phyloP scores from a whole-genome alignment of 1,140 invertebrate genomes.

The Onthophagus taurus region DNA sequence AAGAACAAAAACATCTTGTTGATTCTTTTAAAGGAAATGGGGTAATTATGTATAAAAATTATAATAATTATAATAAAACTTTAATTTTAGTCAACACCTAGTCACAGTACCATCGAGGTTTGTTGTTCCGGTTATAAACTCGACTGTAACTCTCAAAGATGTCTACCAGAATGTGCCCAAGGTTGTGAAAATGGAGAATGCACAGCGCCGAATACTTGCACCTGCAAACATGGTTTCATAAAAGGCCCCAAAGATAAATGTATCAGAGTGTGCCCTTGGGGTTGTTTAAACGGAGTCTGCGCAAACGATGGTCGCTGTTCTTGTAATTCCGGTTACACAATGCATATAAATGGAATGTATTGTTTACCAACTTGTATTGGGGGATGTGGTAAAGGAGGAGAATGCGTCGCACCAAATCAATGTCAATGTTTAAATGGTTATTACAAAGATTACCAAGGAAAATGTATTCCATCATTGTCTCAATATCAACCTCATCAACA shows the following conservation, averaged over 20 bases:
- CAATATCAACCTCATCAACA: too few relatives aligned
- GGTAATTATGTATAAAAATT: neutral
- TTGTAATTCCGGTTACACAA: slow-evolving; percentile 52
- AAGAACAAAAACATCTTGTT: neutral
- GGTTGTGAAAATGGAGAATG: slow-evolving; percentile 41
- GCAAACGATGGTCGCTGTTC: slow-evolving; percentile 47
- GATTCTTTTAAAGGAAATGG: slow-evolving; percentile 3
- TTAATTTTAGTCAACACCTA: slow-evolving; percentile 39
- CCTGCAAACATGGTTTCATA: slow-evolving; percentile 43
- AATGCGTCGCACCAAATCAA: slow-evolving; percentile 39
- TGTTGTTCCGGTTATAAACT: slow-evolving; percentile 54
- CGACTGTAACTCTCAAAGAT: slow-evolving; percentile 44
- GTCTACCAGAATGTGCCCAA: slow-evolving; percentile 35
- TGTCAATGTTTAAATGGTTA: slow-evolving; percentile 46
- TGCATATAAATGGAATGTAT: slow-evolving; percentile 38
- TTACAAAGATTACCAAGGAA: slow-evolving; percentile 39
- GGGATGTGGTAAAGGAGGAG: slow-evolving; percentile 45
- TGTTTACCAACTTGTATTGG: slow-evolving; percentile 43
- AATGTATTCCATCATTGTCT: too few relatives aligned
- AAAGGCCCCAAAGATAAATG: slow-evolving; percentile 39
- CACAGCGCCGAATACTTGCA: slow-evolving; percentile 42
- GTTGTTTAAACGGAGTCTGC: slow-evolving; percentile 49
- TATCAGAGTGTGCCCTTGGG: slow-evolving; percentile 44
- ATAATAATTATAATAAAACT: slow-evolving; percentile 25
- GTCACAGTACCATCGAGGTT: slow-evolving; percentile 46